phyloP scores from a whole-genome alignment of 2,113 vertebrate species.

The Equus przewalskii region DNA sequence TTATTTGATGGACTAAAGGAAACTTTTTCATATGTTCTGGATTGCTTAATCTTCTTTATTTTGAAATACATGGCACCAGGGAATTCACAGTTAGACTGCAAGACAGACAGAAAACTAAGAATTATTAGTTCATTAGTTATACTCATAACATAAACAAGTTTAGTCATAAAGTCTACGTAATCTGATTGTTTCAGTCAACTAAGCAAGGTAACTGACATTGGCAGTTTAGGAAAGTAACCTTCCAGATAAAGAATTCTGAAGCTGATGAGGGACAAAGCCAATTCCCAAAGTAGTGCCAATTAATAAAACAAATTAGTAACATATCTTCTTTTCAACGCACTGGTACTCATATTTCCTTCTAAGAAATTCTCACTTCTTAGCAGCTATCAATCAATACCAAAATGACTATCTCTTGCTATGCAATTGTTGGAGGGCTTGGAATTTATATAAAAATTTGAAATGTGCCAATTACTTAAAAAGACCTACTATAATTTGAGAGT shows the following conservation, averaged over 20 bases:
- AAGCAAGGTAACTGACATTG: constrained; percentile 49
- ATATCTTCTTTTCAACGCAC: background rate
- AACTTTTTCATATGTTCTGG: background rate
- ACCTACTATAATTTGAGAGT: constrained; percentile 29
- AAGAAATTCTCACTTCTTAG: constrained; percentile 22
- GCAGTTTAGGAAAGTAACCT: constrained; percentile 68
- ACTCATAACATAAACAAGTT: constrained; percentile 27
- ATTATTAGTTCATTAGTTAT: constrained; percentile 51
- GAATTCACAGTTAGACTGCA: constrained; percentile 41
- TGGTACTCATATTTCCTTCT: background rate
- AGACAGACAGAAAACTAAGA: constrained; percentile 21
- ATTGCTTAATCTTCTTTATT: constrained; percentile 32
- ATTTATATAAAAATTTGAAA: constrained; percentile 53
- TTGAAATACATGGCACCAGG: background rate
- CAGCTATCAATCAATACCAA: constrained; percentile 43
- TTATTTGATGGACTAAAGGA: background rate
- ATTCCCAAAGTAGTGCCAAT: background rate
- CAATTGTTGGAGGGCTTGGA: background rate
- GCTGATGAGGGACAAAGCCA: background rate
- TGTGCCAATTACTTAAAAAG: constrained; percentile 56
- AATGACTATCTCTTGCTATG: constrained; percentile 16
- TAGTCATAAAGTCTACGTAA: constrained; percentile 42
- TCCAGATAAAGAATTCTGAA: constrained; percentile 50
- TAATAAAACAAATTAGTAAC: constrained; percentile 51
- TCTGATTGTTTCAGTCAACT: constrained; percentile 68